A percentile compares a stretch with the other conserved stretches of the same genome.
These are phyloP conservation scores for Ficedula albicollis DNA, from an alignment of 2,797 vertebrate genomes.

Conservation along the genomic window DNA sequence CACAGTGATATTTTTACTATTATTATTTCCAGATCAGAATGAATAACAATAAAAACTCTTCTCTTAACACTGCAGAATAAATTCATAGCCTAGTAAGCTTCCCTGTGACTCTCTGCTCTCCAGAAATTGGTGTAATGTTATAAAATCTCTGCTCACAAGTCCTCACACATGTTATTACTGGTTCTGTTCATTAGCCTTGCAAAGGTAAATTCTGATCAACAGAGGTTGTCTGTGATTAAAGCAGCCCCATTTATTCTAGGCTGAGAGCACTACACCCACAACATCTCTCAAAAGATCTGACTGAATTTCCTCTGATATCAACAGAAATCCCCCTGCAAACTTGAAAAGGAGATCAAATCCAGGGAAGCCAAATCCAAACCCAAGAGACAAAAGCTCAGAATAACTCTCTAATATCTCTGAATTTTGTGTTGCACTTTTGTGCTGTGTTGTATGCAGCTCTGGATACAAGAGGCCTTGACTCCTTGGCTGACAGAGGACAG, in stretches of 20 bases:
- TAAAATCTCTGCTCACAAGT: not conserved
- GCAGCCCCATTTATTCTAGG: not conserved
- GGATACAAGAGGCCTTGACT: not conserved
- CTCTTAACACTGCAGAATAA: not conserved
- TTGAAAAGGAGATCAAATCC: not conserved
- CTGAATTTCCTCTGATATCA: not conserved
- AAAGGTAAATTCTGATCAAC: not conserved
- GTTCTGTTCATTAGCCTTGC: not conserved
- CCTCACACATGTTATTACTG: not conserved
- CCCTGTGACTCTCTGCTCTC: not conserved
- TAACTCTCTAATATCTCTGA: not conserved
- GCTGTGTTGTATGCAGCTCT: not conserved
- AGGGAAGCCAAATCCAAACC: not conserved
- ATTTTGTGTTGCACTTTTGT: not conserved
- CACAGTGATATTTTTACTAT: not conserved
- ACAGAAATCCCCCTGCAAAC: not conserved
- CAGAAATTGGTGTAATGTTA: not conserved
- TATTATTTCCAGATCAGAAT: not conserved
- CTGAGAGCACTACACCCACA: not conserved
- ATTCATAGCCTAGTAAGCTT: not conserved
- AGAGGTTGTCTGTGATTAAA: not conserved
- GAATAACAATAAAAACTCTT: not conserved
- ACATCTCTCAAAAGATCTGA: not conserved
- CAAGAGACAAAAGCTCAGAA: not conserved
- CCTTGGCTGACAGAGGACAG: not conserved